These are phyloP conservation scores for Octomys mimax DNA, from an alignment of 2,797 vertebrate genomes.

Conservation along the genomic window DNA sequence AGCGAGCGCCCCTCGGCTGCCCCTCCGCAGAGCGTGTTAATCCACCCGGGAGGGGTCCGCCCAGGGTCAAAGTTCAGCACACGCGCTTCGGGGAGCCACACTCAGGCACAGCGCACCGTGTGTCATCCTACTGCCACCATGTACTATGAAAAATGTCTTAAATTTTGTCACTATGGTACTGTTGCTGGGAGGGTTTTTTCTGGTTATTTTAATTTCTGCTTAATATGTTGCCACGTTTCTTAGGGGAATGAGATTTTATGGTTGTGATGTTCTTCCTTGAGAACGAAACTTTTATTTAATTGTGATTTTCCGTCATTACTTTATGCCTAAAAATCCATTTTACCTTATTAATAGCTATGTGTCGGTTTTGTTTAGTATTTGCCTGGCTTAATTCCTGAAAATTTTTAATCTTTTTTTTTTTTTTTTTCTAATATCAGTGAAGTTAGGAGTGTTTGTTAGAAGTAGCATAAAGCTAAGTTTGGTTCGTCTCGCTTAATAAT, in stretches of 20 bases:
- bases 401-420: not conserved
- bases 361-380: not conserved
- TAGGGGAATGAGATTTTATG: not conserved
- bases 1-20: too few species aligned
- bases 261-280: constrained; percentile 10
- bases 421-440: not conserved
- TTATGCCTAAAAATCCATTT: not conserved
- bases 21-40: too few species aligned
- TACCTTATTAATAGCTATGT: not conserved
- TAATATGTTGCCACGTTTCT: not conserved
- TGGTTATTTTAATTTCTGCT: not conserved
- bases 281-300: not conserved
- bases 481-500: not conserved
- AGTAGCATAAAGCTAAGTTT: not conserved
- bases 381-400: not conserved
- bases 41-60: too few species aligned
- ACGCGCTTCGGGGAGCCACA: too few species aligned
- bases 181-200: not conserved
- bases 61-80: too few species aligned
- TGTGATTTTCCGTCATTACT: constrained; percentile 19
- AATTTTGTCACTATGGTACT: not conserved
- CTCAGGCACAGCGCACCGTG: too few species aligned
- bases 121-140: too few species aligned
- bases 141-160: too few species aligned
- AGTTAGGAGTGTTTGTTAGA: not conserved